A percentile compares a stretch with the other conserved stretches of the same genome.
phyloP scores from a whole-genome alignment of 2,797 vertebrate species.

The Gambelia wislizenii region DNA sequence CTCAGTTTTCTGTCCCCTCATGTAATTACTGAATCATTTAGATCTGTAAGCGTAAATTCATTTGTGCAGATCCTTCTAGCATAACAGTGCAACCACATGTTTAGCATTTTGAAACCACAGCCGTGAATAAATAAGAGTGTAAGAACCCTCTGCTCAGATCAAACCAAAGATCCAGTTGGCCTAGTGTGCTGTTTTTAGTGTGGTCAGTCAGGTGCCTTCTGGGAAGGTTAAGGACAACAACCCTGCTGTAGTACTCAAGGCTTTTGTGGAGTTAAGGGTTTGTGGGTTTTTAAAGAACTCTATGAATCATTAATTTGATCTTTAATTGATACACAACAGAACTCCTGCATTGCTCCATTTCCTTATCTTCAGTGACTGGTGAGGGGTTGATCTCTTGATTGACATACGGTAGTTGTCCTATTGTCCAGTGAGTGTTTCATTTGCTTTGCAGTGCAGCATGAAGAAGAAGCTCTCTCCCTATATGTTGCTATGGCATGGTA shows the following conservation, averaged over 20 bases:
- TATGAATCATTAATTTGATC: background rate
- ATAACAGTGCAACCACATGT: background rate
- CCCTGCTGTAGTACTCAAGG: background rate
- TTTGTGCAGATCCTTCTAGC: background rate
- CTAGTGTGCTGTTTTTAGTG: background rate
- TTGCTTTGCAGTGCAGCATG: too few species aligned
- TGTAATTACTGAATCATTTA: background rate
- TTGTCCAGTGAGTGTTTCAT: background rate
- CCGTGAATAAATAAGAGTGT: background rate
- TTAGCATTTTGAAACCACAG: background rate
- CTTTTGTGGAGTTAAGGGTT: background rate
- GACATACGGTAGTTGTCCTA: too few species aligned
- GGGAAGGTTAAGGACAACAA: background rate
- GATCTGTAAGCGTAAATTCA: accelerated
- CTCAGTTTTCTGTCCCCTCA: background rate
- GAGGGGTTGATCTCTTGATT: background rate
- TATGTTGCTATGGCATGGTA: background rate
- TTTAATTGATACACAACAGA: background rate
- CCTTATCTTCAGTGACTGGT: background rate
- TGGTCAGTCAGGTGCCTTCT: too few species aligned
- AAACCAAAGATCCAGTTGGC: background rate
- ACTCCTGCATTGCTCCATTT: background rate
- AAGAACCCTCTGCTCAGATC: background rate
- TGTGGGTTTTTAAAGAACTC: background rate
- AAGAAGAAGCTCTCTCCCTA: background rate